A percentile compares a stretch with the other conserved stretches of the same genome.
Conservation (phyloP, 2,888 invertebrate species). For the Esperia sulphurella region DNA sequence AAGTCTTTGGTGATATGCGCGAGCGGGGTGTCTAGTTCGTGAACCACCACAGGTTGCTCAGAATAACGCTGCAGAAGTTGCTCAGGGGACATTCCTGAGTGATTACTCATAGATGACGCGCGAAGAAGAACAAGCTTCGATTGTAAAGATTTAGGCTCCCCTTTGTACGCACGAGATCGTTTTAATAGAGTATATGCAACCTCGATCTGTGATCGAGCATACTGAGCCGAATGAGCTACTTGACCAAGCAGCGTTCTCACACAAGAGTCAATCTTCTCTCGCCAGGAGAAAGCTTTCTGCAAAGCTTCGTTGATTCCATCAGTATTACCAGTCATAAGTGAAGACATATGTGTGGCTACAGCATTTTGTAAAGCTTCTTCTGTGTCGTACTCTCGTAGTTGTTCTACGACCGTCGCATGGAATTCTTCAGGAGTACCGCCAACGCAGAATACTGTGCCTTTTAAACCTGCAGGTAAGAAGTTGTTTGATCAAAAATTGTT, state of each 20-base stretch:
- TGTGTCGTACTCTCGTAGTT: conserved; percentile 25
- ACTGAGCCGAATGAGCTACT: conserved; percentile 45
- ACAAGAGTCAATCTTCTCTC: conserved; percentile 29
- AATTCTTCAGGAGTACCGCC: conserved; percentile 44
- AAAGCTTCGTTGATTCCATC: conserved; percentile 18
- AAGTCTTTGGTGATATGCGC: conserved; percentile 29
- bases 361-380: conserved; percentile 38
- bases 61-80: conserved; percentile 25
- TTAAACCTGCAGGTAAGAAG: conserved; percentile 30
- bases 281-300: conserved; percentile 21
- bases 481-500: too few relatives aligned
- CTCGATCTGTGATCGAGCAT: conserved; percentile 36
- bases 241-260: conserved; percentile 36
- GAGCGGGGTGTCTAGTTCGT: conserved; percentile 33
- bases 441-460: conserved; percentile 48
- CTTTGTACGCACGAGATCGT: conserved; percentile 19
- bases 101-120: conserved; percentile 7
- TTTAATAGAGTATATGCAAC: conserved; percentile 31
- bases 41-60: conserved; percentile 22
- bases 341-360: conserved; percentile 41
- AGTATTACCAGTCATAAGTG: conserved; percentile 27
- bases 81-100: neutral
- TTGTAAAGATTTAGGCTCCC: conserved; percentile 20
- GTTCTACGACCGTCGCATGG: conserved; percentile 24
- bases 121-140: conserved; percentile 34